Percentiles rank a stretch among this genome's conserved stretches.
phyloP scores from a whole-genome alignment of 2,888 invertebrate species.

The Acrocyrtus sp. region DNA sequence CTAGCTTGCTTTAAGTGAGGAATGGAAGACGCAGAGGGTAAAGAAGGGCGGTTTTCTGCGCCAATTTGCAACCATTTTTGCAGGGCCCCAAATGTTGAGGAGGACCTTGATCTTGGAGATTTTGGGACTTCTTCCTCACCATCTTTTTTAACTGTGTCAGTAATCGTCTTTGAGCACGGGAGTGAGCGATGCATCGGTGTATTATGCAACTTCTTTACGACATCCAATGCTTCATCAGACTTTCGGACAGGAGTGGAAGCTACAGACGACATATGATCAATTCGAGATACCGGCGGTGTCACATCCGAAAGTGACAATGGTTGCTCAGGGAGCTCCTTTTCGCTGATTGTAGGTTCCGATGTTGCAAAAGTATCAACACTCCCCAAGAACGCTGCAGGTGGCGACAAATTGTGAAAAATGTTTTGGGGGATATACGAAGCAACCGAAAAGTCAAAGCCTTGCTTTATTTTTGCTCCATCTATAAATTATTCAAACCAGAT shows the following conservation, averaged over 20 bases:
- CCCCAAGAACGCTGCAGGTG: conserved; percentile 60
- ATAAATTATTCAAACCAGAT: too few relatives aligned
- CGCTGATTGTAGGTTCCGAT: conserved; percentile 25
- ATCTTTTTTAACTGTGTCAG: conserved; percentile 15
- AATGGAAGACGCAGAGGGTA: conserved; percentile 39
- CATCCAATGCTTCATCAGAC: conserved; percentile 20
- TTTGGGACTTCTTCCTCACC: conserved; percentile 49
- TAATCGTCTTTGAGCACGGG: conserved; percentile 27
- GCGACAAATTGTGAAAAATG: conserved; percentile 60
- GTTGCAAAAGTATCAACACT: conserved; percentile 30
- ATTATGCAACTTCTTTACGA: conserved; percentile 14
- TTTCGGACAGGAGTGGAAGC: conserved; percentile 24
- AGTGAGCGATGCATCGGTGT: conserved; percentile 29
- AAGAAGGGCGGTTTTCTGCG: conserved; percentile 43
- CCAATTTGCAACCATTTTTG: conserved; percentile 70
- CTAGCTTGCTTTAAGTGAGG: conserved; percentile 40
- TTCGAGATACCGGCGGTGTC: background rate
- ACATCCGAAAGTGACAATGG: conserved; percentile 21
- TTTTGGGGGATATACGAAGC: conserved; percentile 65
- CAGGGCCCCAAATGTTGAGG: conserved; percentile 67
- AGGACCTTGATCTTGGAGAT: conserved; percentile 51
- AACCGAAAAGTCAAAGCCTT: conserved; percentile 73
- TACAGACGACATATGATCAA: conserved; percentile 10
- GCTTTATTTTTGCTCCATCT: conserved; percentile 65
- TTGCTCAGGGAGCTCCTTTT: conserved; percentile 17